Evolutionary conservation across 2,797 vertebrate species (phyloP).

Genomic region (Trichosurus vulpecula): DNA sequence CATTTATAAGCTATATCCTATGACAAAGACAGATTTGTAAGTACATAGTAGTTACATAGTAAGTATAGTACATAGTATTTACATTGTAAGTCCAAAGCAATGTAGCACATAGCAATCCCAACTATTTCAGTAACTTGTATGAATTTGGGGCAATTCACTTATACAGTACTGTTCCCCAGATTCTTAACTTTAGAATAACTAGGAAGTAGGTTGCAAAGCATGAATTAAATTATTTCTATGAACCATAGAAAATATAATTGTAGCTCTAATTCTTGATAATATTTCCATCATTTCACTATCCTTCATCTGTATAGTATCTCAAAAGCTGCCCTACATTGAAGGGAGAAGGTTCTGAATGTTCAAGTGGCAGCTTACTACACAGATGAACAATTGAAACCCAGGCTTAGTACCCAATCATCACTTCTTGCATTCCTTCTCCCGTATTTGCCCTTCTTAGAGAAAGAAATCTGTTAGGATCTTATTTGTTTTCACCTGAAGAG

Average conservation of each 20-base stretch:
- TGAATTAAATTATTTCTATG: not conserved
- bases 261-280: not conserved
- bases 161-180: not conserved
- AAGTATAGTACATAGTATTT: no score
- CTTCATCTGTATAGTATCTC: not conserved
- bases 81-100: no score
- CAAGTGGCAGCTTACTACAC: not conserved
- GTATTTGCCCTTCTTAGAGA: not conserved
- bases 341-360: not conserved
- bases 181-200: not conserved
- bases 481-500: not conserved
- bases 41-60: no score
- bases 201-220: not conserved
- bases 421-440: not conserved
- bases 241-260: not conserved
- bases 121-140: no score
- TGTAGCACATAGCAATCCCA: no score
- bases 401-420: not conserved
- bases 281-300: not conserved
- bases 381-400: not conserved
- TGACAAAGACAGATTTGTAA: not conserved
- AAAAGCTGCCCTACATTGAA: not conserved
- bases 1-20: not conserved
- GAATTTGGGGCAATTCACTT: not conserved
- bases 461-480: not conserved